phyloP scores from a whole-genome alignment of 2,888 invertebrate species.

The Clitarchus hookeri region DNA sequence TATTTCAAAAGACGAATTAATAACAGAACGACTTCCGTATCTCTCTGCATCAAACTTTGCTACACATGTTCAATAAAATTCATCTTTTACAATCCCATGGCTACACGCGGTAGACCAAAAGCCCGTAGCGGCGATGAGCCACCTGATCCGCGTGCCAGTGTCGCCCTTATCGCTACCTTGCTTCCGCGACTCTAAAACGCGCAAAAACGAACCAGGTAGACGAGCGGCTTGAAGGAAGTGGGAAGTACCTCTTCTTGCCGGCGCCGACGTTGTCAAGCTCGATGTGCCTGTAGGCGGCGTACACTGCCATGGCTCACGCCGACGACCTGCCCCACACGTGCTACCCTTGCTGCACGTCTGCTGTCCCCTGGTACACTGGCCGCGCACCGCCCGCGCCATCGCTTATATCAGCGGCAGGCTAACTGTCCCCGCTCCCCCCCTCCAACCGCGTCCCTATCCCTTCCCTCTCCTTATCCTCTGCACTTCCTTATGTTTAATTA shows the following conservation, averaged over 20 bases:
- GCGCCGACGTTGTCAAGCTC: conserved; percentile 93
- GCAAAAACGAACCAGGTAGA: too few relatives aligned
- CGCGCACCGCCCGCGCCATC: conserved; percentile 26
- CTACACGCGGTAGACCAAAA: too few relatives aligned
- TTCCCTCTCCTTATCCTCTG: neutral
- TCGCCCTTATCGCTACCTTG: too few relatives aligned
- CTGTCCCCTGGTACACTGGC: conserved; percentile 26
- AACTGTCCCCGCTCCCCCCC: conserved; percentile 1
- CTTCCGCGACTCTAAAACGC: too few relatives aligned
- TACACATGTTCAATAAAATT: too few relatives aligned
- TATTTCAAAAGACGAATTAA: too few relatives aligned
- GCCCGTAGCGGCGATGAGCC: too few relatives aligned
- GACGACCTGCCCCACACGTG: neutral
- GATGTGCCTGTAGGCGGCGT: conserved; percentile 91
- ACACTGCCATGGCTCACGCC: conserved; percentile 75
- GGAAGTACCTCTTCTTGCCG: conserved; percentile 82
- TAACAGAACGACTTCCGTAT: too few relatives aligned
- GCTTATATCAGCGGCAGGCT: conserved; percentile 33
- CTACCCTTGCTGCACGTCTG: conserved; percentile 16
- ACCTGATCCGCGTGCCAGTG: too few relatives aligned
- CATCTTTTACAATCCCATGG: too few relatives aligned
- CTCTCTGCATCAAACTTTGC: too few relatives aligned
- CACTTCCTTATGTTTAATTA: conserved; percentile 21
- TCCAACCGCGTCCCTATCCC: neutral
- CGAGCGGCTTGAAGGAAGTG: too few relatives aligned